These are phyloP conservation scores for Ornithorhynchus anatinus DNA, from an alignment of 2,113 vertebrate genomes.

Conservation along the genomic window DNA sequence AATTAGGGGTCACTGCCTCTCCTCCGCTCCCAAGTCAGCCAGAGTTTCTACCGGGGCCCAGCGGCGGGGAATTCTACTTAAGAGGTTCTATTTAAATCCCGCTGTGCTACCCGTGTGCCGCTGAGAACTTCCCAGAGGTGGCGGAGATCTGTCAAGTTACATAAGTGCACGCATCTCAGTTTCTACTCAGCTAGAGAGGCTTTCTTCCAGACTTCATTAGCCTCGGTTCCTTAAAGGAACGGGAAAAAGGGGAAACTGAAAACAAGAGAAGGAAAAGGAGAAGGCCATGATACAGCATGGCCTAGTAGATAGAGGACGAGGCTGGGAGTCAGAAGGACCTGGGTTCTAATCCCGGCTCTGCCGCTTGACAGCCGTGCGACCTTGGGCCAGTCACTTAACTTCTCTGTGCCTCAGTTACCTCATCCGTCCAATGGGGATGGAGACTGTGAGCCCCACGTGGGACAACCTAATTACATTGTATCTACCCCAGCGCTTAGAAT, in stretches of 20 bases:
- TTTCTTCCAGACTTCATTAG: conserved; percentile 9
- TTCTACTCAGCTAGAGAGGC: conserved; percentile 17
- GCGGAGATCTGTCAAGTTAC: conserved; percentile 6
- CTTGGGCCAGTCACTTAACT: too few species aligned
- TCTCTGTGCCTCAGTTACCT: too few species aligned
- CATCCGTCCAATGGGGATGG: too few species aligned
- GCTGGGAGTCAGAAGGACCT: too few species aligned
- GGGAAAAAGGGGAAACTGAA: neutral
- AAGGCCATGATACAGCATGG: too few species aligned
- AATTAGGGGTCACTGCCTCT: neutral
- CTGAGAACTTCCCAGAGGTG: neutral
- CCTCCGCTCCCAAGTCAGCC: neutral
- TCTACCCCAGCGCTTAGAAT: too few species aligned
- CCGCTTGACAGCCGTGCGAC: too few species aligned
- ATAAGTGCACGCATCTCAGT: conserved; percentile 6
- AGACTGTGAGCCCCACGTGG: too few species aligned
- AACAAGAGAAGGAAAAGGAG: too few species aligned
- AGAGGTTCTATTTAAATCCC: conserved; percentile 49
- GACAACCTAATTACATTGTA: too few species aligned
- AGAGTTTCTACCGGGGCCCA: neutral
- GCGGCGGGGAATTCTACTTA: conserved; percentile 8
- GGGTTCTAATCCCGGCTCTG: too few species aligned
- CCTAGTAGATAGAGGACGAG: too few species aligned
- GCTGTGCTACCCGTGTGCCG: neutral
- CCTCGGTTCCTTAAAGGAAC: neutral